A percentile compares a stretch with the other conserved stretches of the same genome.
Evolutionary conservation across 2,888 invertebrate species (phyloP).

Genomic region (Limnephilus lunatus): DNA sequence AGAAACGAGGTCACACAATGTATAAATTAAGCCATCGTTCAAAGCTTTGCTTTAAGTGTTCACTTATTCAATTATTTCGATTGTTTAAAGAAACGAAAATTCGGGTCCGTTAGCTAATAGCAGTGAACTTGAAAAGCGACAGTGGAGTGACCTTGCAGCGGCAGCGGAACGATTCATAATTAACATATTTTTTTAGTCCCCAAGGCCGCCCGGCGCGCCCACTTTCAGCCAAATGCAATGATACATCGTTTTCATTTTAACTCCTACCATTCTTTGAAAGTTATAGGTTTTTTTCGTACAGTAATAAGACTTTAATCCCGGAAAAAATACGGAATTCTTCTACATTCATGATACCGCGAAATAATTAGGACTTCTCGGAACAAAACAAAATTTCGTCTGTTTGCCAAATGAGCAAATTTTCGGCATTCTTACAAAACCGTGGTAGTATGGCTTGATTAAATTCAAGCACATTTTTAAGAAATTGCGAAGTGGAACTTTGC

Average conservation of each 20-base stretch:
- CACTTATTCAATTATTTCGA: background rate
- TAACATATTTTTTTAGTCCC: slow-evolving; percentile 5
- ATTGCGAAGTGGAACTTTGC: background rate
- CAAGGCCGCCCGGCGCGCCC: slow-evolving; percentile 8
- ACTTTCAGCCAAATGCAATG: background rate
- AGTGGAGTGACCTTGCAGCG: slow-evolving; percentile 9
- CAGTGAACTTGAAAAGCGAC: slow-evolving; percentile 12
- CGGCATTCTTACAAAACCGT: background rate
- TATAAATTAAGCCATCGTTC: background rate
- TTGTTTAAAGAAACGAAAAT: background rate
- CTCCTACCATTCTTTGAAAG: background rate
- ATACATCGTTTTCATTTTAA: background rate
- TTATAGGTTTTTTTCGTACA: background rate
- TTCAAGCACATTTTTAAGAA: background rate
- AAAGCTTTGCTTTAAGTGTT: background rate
- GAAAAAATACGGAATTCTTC: background rate
- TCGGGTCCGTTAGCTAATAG: background rate
- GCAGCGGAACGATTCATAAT: slow-evolving; percentile 14
- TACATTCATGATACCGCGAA: background rate
- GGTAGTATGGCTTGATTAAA: background rate
- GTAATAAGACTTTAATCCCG: background rate
- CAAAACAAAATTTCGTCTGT: background rate
- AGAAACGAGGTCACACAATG: background rate
- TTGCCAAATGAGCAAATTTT: background rate
- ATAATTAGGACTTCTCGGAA: background rate